Percentiles rank a stretch among this genome's conserved stretches.
Evolutionary conservation across 2,797 vertebrate species (phyloP).

Genomic region (Xyrichtys novacula): DNA sequence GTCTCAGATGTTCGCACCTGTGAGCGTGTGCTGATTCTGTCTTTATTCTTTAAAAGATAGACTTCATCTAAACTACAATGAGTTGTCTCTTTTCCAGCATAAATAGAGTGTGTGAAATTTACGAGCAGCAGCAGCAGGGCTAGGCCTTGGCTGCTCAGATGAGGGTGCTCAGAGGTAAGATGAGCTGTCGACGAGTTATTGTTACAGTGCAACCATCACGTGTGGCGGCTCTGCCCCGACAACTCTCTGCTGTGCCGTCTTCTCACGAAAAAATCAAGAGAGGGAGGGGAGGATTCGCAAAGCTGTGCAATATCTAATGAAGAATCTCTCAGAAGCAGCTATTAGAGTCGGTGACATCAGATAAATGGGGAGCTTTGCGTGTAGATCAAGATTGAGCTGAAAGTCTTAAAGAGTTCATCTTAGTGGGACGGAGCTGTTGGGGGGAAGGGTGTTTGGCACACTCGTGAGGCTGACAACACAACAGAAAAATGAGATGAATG

Average conservation of each 20-base stretch:
- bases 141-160: conserved; percentile 30
- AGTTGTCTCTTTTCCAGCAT: conserved; percentile 17
- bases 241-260: conserved; percentile 73
- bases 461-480: conserved; percentile 1
- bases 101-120: conserved; percentile 10
- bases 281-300: conserved; percentile 64
- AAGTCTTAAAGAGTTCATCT: conserved; percentile 7
- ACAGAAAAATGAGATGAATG: conserved; percentile 18
- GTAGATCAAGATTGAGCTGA: conserved; percentile 45
- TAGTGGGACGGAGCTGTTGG: conserved; percentile 10
- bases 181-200: conserved; percentile 77
- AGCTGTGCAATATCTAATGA: conserved; percentile 53
- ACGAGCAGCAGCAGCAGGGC: conserved; percentile 8
- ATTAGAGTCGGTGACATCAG: conserved; percentile 62
- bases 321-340: conserved; percentile 67
- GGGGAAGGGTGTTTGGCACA: conserved; percentile 4
- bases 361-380: conserved; percentile 35
- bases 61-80: background rate
- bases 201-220: conserved; percentile 73
- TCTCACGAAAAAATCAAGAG: conserved; percentile 78
- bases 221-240: conserved; percentile 76
- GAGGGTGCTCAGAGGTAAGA: conserved; percentile 70
- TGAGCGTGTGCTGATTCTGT: background rate
- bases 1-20: background rate
- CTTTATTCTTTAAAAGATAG: background rate